These are phyloP conservation scores for Enteromius viviparus DNA, from an alignment of 2,797 vertebrate species.

Conservation along the genomic window DNA sequence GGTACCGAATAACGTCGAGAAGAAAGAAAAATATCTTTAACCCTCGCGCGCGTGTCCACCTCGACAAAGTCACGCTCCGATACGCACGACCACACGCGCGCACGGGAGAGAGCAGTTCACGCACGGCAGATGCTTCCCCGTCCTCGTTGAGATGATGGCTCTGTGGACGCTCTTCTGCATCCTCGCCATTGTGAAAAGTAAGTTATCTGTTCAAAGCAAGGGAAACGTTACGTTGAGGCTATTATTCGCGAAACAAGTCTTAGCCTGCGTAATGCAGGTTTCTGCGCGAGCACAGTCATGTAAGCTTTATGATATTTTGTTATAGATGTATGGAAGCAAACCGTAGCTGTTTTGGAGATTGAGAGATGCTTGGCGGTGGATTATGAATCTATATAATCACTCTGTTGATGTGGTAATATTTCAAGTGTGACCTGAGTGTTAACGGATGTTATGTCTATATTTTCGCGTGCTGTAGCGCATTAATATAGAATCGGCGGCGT, in stretches of 20 bases:
- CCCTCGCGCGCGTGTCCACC: not conserved
- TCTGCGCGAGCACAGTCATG: not conserved
- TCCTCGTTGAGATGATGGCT: slow-evolving; percentile 65
- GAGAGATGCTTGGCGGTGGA: slow-evolving; percentile 7
- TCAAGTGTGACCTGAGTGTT: slow-evolving; percentile 6
- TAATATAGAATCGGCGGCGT: slow-evolving; percentile 23
- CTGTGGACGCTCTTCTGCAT: slow-evolving; percentile 70
- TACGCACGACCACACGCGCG: slow-evolving; percentile 29
- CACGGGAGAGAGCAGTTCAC: slow-evolving; percentile 14
- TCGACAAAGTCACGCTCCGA: slow-evolving; percentile 41
- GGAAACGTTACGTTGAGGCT: not conserved
- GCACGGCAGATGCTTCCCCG: slow-evolving; percentile 57
- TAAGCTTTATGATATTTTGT: not conserved
- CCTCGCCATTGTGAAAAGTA: slow-evolving; percentile 80
- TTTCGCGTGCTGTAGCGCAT: not conserved
- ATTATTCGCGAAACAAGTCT: not conserved
- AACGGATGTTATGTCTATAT: not conserved
- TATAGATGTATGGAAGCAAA: not conserved
- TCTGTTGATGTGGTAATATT: slow-evolving; percentile 13
- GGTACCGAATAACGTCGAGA: slow-evolving; percentile 61
- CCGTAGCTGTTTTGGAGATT: slow-evolving; percentile 18
- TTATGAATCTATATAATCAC: slow-evolving; percentile 1
- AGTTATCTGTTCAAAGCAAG: slow-evolving; percentile 67
- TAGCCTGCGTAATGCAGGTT: not conserved
- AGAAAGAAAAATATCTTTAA: slow-evolving; percentile 50